Evolutionary conservation across 1,140 invertebrate species (phyloP).

Genomic region (Whitmania pigra): DNA sequence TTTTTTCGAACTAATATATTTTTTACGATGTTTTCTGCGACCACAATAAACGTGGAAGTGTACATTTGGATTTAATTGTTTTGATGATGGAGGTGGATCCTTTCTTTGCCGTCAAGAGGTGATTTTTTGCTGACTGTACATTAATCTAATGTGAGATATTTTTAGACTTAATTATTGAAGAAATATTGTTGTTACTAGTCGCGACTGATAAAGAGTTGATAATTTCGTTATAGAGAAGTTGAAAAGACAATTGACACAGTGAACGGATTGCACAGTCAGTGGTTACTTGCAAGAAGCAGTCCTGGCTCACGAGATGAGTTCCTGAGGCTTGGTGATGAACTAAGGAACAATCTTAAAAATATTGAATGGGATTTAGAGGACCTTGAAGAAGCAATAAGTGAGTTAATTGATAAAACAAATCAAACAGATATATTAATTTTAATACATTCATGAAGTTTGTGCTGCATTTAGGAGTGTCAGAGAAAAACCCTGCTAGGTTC

Average conservation of each 20-base stretch:
- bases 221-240: slow-evolving; percentile 2
- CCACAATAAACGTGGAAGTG: no score
- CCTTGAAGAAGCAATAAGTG: background rate
- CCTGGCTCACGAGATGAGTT: background rate
- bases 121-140: no score
- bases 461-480: background rate
- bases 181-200: no score
- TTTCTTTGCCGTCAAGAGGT: no score
- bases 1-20: no score
- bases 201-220: no score
- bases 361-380: slow-evolving; percentile 9
- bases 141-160: no score
- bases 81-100: no score
- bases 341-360: slow-evolving; percentile 9
- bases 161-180: no score
- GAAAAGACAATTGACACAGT: slow-evolving; percentile 6
- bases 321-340: background rate
- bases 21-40: no score
- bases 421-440: background rate
- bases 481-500: background rate
- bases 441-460: background rate
- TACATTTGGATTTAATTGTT: no score
- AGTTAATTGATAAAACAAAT: slow-evolving; percentile 7
- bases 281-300: background rate
- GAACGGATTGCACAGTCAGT: background rate